These are phyloP conservation scores for Catocala nupta DNA, from an alignment of 2,888 invertebrate genomes.

Conservation along the genomic window DNA sequence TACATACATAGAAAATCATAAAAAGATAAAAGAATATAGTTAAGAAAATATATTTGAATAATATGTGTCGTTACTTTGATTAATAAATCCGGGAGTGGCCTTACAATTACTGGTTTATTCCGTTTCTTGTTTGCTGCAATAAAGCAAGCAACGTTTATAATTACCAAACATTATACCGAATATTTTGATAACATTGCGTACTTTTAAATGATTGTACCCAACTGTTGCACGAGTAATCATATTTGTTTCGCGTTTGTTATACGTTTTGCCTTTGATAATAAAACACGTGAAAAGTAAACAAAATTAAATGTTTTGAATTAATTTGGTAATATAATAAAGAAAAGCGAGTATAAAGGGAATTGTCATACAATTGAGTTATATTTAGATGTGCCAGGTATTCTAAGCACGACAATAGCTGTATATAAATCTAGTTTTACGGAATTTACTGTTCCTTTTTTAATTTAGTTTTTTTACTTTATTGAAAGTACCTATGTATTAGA, in stretches of 20 bases:
- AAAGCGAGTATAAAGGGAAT: background rate
- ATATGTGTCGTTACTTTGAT: too few relatives aligned
- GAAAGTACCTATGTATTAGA: background rate
- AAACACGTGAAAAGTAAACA: conserved; percentile 4
- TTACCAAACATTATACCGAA: background rate
- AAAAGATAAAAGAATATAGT: too few relatives aligned
- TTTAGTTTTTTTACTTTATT: too few relatives aligned
- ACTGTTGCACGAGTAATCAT: conserved; percentile 9
- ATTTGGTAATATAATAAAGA: conserved; percentile 30
- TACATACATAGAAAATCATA: too few relatives aligned
- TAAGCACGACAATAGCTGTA: background rate
- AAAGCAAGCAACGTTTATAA: background rate
- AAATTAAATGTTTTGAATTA: conserved; percentile 8
- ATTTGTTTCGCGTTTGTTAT: conserved; percentile 10
- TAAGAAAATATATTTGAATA: too few relatives aligned
- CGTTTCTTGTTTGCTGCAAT: background rate
- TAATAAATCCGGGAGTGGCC: too few relatives aligned
- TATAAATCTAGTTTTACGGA: conserved; percentile 9
- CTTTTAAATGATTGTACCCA: conserved; percentile 6
- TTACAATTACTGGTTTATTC: background rate
- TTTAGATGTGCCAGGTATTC: background rate
- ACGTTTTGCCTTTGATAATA: conserved; percentile 1
- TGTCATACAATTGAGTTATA: background rate
- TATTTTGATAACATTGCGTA: conserved; percentile 18
- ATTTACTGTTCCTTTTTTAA: background rate